Conservation (phyloP, 2,888 invertebrate species). For the Megamerina dolium region DNA sequence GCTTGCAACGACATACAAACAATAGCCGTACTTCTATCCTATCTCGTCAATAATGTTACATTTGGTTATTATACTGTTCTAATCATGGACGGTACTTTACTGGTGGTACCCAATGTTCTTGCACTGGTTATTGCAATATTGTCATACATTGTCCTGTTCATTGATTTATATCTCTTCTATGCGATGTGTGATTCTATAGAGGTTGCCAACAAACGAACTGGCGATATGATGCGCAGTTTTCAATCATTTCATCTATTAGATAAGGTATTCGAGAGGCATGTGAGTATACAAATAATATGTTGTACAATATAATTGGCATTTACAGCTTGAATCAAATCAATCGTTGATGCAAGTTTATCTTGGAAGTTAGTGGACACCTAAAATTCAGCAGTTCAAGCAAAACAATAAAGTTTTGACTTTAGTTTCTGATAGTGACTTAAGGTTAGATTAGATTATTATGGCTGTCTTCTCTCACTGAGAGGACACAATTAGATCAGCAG, state of each 20-base stretch:
- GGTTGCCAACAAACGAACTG: background rate
- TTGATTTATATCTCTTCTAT: background rate
- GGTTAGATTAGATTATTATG: no score
- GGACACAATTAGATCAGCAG: no score
- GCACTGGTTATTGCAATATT: background rate
- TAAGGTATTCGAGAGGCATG: background rate
- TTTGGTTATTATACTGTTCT: slow-evolving; percentile 4
- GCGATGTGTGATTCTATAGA: background rate
- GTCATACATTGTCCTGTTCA: background rate
- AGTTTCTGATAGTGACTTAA: no score
- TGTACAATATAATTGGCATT: background rate
- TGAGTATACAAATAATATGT: background rate
- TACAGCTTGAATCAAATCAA: no score
- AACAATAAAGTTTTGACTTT: no score
- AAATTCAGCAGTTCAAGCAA: no score
- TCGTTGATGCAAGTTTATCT: no score
- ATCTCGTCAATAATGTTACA: slow-evolving; percentile 2
- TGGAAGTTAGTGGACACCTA: no score
- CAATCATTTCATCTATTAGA: background rate
- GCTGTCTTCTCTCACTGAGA: no score
- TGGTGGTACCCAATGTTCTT: background rate
- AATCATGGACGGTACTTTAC: background rate
- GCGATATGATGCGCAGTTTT: background rate
- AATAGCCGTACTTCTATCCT: slow-evolving; percentile 5
- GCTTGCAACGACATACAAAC: background rate